Percentiles rank a stretch among this genome's conserved stretches.
These are phyloP conservation scores for Naja naja DNA, from an alignment of 2,113 vertebrate species.

Conservation along the genomic window DNA sequence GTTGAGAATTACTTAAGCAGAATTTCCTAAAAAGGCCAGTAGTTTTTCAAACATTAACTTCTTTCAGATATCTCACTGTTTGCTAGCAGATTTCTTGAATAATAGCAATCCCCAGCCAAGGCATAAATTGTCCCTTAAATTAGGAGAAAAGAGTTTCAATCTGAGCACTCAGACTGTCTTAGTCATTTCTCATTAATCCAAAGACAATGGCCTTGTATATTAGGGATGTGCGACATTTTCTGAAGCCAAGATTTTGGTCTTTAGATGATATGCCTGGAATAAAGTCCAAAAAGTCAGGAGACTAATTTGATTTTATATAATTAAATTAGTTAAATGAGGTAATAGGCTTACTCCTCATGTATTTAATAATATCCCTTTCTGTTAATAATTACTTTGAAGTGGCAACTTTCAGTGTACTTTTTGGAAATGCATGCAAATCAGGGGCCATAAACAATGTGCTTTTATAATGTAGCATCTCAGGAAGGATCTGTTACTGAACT, in stretches of 20 bases:
- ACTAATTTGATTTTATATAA: background rate
- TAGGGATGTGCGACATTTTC: background rate
- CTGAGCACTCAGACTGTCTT: background rate
- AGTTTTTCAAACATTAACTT: constrained; percentile 23
- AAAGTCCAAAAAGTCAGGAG: background rate
- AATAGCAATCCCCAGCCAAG: accelerated
- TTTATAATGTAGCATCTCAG: background rate
- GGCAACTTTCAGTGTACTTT: background rate
- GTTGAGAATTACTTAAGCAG: background rate
- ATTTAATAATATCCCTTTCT: background rate
- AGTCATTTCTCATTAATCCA: background rate
- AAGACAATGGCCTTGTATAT: background rate
- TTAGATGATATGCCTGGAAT: background rate
- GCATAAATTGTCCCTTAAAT: accelerated
- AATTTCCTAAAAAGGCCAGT: background rate
- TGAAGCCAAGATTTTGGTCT: background rate
- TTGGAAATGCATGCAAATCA: background rate
- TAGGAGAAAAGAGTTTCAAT: background rate
- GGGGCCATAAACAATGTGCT: background rate
- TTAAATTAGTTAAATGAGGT: background rate
- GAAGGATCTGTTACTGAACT: background rate
- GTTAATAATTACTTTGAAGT: background rate
- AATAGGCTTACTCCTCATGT: background rate
- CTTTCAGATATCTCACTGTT: background rate
- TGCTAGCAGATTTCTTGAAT: background rate